These are phyloP conservation scores for Harpagifer antarcticus DNA, from an alignment of 2,797 vertebrate genomes.

Conservation along the genomic window DNA sequence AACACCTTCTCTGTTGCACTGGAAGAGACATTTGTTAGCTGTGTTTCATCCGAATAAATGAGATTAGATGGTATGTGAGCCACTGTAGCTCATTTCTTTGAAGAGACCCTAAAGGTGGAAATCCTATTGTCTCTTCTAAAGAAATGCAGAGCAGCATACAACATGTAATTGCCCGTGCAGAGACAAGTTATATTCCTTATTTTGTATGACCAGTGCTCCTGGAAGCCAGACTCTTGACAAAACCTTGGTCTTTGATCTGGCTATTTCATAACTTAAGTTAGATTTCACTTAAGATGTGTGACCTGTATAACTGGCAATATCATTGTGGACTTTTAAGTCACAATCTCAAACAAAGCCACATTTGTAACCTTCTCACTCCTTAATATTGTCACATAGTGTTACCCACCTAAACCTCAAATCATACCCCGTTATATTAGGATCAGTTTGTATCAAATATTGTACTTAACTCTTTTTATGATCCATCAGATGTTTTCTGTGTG, in stretches of 20 bases:
- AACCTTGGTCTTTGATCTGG: not conserved
- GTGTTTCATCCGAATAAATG: not conserved
- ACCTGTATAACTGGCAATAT: not conserved
- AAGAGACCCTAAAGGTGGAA: not conserved
- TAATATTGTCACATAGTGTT: not conserved
- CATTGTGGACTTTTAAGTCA: not conserved
- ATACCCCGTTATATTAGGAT: not conserved
- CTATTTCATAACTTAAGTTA: not conserved
- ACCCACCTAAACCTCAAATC: not conserved
- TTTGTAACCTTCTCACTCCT: not conserved
- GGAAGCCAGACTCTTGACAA: not conserved
- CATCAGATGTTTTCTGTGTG: constrained; percentile 9
- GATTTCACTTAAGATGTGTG: not conserved
- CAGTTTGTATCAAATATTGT: constrained; percentile 12
- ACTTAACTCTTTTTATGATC: constrained; percentile 4
- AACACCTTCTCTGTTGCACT: not conserved
- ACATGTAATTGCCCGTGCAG: no score
- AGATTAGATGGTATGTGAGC: not conserved
- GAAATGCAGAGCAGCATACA: not conserved
- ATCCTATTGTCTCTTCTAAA: not conserved
- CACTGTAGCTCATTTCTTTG: not conserved
- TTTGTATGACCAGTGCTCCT: not conserved
- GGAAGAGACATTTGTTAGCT: not conserved
- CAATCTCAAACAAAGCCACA: not conserved
- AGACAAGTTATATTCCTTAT: not conserved